These are phyloP conservation scores for Agraylea sexmaculata DNA, from an alignment of 1,140 invertebrate species.

Conservation along the genomic window DNA sequence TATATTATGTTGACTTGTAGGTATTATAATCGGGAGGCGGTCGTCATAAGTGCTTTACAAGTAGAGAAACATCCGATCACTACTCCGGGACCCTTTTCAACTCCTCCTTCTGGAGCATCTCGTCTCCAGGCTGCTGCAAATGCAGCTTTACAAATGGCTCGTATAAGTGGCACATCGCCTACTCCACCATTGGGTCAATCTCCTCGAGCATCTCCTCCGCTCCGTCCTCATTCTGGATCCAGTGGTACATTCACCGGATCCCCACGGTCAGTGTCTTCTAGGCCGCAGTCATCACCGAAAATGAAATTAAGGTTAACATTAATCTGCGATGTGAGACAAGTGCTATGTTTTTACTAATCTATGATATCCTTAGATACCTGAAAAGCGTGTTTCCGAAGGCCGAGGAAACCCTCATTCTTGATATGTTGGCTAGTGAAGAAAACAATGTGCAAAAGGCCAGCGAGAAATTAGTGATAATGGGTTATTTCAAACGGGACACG, in stretches of 20 bases:
- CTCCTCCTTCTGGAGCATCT: conserved; percentile 45
- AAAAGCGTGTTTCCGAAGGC: conserved; percentile 86
- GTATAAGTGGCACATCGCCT: conserved; percentile 18
- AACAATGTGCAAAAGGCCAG: conserved; percentile 81
- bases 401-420: conserved; percentile 77
- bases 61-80: conserved; percentile 85
- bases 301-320: conserved; percentile 76
- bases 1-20: conserved; percentile 40
- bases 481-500: conserved; percentile 66
- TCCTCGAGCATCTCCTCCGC: conserved; percentile 28
- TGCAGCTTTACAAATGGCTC: conserved; percentile 30
- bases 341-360: background rate
- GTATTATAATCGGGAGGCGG: conserved; percentile 84
- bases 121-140: conserved; percentile 34
- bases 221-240: conserved; percentile 36
- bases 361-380: conserved; percentile 54
- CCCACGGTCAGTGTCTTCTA: conserved; percentile 38
- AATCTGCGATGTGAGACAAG: background rate
- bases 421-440: conserved; percentile 70
- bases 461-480: conserved; percentile 62
- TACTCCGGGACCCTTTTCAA: conserved; percentile 65
- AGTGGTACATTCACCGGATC: conserved; percentile 41
- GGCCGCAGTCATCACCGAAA: conserved; percentile 73
- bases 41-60: conserved; percentile 85
- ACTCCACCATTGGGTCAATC: conserved; percentile 27